phyloP scores from a whole-genome alignment of 2,113 vertebrate species.

The Opisthocomus hoazin region DNA sequence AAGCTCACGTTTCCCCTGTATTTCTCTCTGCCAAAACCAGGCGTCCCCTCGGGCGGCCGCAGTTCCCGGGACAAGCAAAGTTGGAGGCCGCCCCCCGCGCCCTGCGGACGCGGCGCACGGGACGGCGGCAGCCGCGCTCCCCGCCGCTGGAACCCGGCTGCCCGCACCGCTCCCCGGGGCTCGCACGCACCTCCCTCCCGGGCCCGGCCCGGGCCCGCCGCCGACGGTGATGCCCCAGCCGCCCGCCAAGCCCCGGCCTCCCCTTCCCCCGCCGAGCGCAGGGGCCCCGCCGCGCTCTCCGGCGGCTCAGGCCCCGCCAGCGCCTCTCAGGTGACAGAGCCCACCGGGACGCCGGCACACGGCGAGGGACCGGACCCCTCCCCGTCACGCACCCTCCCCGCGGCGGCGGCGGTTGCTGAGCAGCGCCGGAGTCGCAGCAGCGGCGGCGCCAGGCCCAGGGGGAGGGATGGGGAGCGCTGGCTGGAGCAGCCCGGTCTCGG shows the following conservation, averaged over 20 bases:
- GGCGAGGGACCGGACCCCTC: background rate
- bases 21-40: background rate
- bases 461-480: background rate
- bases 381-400: background rate
- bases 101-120: background rate
- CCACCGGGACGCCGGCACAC: constrained; percentile 13
- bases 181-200: background rate
- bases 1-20: background rate
- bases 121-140: background rate
- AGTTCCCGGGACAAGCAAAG: background rate
- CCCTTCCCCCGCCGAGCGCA: background rate
- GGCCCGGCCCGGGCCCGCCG: background rate
- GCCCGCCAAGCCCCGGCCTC: constrained; percentile 1
- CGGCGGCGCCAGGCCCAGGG: constrained; percentile 30
- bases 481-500: background rate
- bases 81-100: background rate
- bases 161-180: background rate
- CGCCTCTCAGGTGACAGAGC: background rate
- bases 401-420: background rate
- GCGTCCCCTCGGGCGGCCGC: background rate
- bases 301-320: background rate
- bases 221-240: background rate
- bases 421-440: constrained; percentile 18
- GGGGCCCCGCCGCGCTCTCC: background rate
- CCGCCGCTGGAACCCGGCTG: background rate